Evolutionary conservation across 1,140 invertebrate genomes (phyloP).

Genomic region (Agraylea sexmaculata): DNA sequence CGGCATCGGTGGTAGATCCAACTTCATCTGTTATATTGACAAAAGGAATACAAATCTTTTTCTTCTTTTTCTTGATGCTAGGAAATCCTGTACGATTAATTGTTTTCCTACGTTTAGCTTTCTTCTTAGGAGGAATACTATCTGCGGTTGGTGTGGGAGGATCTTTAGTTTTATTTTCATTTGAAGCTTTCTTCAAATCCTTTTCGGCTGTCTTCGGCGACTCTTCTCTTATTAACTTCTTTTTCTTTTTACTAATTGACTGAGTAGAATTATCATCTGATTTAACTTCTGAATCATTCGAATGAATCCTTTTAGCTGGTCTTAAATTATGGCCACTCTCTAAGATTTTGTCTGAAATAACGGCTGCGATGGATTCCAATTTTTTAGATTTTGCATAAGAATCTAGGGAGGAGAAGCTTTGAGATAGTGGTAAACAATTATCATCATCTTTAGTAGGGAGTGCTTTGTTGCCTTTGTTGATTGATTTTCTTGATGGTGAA

Average conservation of each 20-base stretch:
- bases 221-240: constrained; percentile 32
- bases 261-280: constrained; percentile 17
- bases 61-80: constrained; percentile 72
- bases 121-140: constrained; percentile 42
- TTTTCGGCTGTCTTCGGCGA: constrained; percentile 16
- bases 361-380: constrained; percentile 36
- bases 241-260: constrained; percentile 28
- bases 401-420: too few relatives aligned
- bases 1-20: constrained; percentile 28
- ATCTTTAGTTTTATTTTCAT: constrained; percentile 4
- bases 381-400: constrained; percentile 34
- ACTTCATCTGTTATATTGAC: constrained; percentile 25
- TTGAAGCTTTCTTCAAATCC: constrained; percentile 7
- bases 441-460: too few relatives aligned
- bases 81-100: constrained; percentile 81
- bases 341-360: constrained; percentile 38
- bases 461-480: too few relatives aligned
- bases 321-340: constrained; percentile 39
- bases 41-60: constrained; percentile 39
- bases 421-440: too few relatives aligned
- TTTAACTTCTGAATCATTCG: constrained; percentile 26
- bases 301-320: constrained; percentile 35
- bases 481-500: constrained; percentile 14
- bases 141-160: constrained; percentile 4
- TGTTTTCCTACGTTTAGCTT: constrained; percentile 58